Base-by-base conservation (phyloP, 2,113 vertebrate species). In the Cepphus grylle region DNA sequence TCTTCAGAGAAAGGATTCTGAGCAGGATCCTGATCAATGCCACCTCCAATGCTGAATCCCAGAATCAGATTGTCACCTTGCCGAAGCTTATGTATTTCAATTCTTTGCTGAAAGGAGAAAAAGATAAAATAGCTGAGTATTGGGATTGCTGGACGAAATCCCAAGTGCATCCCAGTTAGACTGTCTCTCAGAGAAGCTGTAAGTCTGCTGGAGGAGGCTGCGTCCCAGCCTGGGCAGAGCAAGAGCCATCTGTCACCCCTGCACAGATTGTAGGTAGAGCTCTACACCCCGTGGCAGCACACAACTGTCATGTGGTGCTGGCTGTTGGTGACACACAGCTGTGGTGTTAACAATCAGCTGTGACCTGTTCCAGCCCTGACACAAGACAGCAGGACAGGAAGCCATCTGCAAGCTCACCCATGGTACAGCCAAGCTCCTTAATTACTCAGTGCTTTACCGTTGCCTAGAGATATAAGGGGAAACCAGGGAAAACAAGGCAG, bases 31-130 rank as follows among this genome's bases (percentile, higher is more conserved):
- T 99, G 99, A 91, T 99, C 99, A 25, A 99, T 99, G 77, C 99
- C 99, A 22, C 99, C 99, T 97, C 99, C 99, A 5, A 99, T 99
- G 97, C 99, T 99, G 98, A 99, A 99, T 30, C 99, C 99, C 90
- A 99, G 97, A 86, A 99, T 99, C 92, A 99, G 94, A 83, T 99
- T 98, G 21, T 99, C 98, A 40, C 98, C 98, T 52, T 99, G 98
- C 6, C 98, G 98, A 59, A 99, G 97, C 89, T 99, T 99, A 40
- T 98, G 97, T 89, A 99, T 99, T 98, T 99, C 99, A 84, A 99
- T 98, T 91, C 99, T 98, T 99, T 99, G 98, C 99, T 99, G 96
- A 90, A 97, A 97, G 78, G 94, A 61, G 42, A 70, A 86, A 71
- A 79, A 73, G 56, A 70, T 8, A 14, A 74, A 73, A 69, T 0